Percentiles rank a stretch among this genome's conserved stretches.
Evolutionary conservation across 2,888 invertebrate species (phyloP).

Genomic region (Petrophora chlorosata): DNA sequence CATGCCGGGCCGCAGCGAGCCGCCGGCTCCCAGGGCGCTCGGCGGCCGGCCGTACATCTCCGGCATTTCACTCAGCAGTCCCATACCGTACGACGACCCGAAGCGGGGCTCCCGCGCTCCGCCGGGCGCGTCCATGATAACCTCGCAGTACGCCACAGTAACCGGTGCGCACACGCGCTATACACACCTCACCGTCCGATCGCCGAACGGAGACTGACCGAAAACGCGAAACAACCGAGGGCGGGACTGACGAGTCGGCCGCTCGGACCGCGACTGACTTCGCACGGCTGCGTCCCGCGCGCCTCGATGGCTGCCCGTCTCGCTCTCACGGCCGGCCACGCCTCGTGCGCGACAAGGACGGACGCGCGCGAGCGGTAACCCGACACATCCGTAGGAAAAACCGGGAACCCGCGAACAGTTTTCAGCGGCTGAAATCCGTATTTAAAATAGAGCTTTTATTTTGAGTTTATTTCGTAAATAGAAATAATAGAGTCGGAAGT

Average conservation of each 20-base stretch:
- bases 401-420: constrained; percentile 76
- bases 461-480: constrained; percentile 83
- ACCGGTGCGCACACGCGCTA: constrained; percentile 81
- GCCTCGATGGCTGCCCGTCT: constrained; percentile 74
- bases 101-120: constrained; percentile 95
- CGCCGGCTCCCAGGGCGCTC: constrained; percentile 80
- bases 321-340: constrained; percentile 50
- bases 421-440: constrained; percentile 79
- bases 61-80: constrained; percentile 90
- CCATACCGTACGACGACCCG: constrained; percentile 94
- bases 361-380: constrained; percentile 67
- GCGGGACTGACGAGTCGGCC: constrained; percentile 84
- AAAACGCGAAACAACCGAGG: constrained; percentile 80
- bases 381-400: constrained; percentile 81
- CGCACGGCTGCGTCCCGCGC: constrained; percentile 73
- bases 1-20: constrained; percentile 80
- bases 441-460: constrained; percentile 82
- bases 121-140: constrained; percentile 94
- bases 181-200: constrained; percentile 80
- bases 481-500: constrained; percentile 83
- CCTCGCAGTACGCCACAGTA: constrained; percentile 85
- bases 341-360: constrained; percentile 58
- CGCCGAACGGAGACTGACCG: constrained; percentile 82
- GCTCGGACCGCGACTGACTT: constrained; percentile 84
- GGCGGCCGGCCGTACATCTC: constrained; percentile 91